Evolutionary conservation across 2,888 invertebrate species (phyloP).

Genomic region (Cynaeus angustus): DNA sequence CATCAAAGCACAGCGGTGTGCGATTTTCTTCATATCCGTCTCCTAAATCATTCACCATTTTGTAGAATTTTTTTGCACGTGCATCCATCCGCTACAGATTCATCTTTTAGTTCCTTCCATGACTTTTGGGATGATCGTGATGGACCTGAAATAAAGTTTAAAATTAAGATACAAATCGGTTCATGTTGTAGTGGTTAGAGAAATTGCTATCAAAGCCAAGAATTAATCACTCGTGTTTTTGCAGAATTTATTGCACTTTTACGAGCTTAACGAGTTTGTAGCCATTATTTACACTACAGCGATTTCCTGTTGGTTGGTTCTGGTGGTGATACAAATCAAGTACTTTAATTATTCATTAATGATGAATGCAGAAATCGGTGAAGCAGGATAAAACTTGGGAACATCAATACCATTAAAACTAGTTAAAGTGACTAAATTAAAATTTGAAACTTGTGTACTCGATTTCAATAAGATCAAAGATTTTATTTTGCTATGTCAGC

Average conservation of each 20-base stretch:
- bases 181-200: neutral
- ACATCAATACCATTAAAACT: slow-evolving; percentile 7
- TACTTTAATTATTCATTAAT: neutral
- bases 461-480: too few species aligned
- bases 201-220: slow-evolving; percentile 5
- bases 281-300: neutral
- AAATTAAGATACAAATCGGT: slow-evolving; percentile 2
- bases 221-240: slow-evolving; percentile 1
- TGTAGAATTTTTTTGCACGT: slow-evolving; percentile 50
- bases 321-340: slow-evolving; percentile 3
- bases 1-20: slow-evolving; percentile 58
- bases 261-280: slow-evolving; percentile 3
- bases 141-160: slow-evolving; percentile 21
- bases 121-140: slow-evolving; percentile 11
- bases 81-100: slow-evolving; percentile 16
- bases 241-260: slow-evolving; percentile 12
- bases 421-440: neutral
- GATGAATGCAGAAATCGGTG: neutral
- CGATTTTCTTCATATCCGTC: slow-evolving; percentile 64
- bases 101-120: slow-evolving; percentile 27
- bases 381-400: neutral
- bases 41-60: slow-evolving; percentile 63
- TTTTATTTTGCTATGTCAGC: too few species aligned
- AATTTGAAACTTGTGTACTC: too few species aligned
- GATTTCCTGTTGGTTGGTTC: neutral